Conservation (phyloP, 2,113 vertebrate species). For the Alethe diademata region DNA sequence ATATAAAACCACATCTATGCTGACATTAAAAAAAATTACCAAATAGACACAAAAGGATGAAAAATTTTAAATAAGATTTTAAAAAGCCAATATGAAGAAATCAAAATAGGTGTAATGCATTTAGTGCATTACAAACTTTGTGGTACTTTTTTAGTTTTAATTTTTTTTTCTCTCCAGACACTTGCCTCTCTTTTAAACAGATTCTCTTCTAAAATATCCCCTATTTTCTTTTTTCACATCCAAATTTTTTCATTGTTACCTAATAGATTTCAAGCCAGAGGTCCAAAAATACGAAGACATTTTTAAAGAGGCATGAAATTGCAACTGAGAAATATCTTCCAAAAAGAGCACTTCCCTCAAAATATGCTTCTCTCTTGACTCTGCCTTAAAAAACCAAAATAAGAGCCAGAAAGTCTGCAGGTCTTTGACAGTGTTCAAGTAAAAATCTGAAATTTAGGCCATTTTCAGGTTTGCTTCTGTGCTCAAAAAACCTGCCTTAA, state of each 20-base stretch:
- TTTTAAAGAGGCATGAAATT: background rate
- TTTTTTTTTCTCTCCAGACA: background rate
- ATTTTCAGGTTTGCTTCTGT: background rate
- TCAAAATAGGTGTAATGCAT: background rate
- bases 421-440: background rate
- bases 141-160: rapidly evolving
- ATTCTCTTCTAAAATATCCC: background rate
- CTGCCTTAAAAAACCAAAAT: background rate
- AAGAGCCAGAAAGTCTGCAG: background rate
- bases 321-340: background rate
- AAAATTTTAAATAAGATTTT: background rate
- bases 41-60: background rate
- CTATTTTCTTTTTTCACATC: background rate
- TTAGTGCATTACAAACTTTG: background rate
- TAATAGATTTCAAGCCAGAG: background rate
- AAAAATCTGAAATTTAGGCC: background rate
- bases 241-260: rapidly evolving
- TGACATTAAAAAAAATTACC: background rate
- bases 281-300: background rate
- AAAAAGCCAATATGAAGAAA: background rate
- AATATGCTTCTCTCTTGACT: background rate
- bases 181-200: background rate
- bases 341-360: background rate
- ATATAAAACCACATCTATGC: background rate
- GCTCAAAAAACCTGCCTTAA: background rate